Evolutionary conservation across 2,113 vertebrate species (phyloP), one percentile per base, ranked within the genome.

Genomic region (Mohoua ochrocephala): DNA sequence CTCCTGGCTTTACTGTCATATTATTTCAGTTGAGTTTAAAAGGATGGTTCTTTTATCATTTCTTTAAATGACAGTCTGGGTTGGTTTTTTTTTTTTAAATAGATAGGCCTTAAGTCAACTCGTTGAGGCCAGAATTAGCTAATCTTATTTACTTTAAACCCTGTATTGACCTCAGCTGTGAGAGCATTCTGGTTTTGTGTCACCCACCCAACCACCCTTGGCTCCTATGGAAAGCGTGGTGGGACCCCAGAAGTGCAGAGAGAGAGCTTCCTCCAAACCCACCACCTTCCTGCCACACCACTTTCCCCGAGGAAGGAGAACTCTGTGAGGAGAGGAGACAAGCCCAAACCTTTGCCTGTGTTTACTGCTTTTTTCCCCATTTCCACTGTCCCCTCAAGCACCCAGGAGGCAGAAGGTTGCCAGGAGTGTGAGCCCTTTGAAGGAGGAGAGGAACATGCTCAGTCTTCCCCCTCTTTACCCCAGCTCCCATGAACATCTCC

Each of bases 11-110:
- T 89, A 77, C 87, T 97, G 95, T 96, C 96, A 96, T 95, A 89
- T 95, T 97, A 97, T 95, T 95, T 95, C 95, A 97, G 81, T 96
- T 95, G 95, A 81, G 94, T 96, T 96, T 96, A 93, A 97, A 97
- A 95, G 68, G 60, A 94, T 95, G 45, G 88, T 88, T 97, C 85
- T 96, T 97, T 94, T 63, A 85, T 94, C 37, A 96, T 94, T 92
- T 96, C 69, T 97, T 95, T 95, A 95, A 97, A 95, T 95, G 93
- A 90, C 82, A 96, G 18, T 60, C 61, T 85, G n/a, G n/a, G n/a
- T n/a, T n/a, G n/a, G 69, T 91, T 6, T 85, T 28, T 22, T 17
- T 35, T 45, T 44, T 52, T 59, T 39, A 4, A 26, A 75, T 77
- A 80, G 41, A 70, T 59, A 79, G 22, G 10, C 17, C 20, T 84